A percentile compares a stretch with the other conserved stretches of the same genome.
Conservation (phyloP, 2,113 vertebrate genomes). For the human (Homo sapiens) region GRCh38 chr1:8770501-8771000, state of each 20-base stretch:
- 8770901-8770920: neutral
- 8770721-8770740: conserved; percentile 7
- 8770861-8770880: neutral
- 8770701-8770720: neutral
- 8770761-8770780: neutral
- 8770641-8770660: neutral
- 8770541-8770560: neutral
- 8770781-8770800: neutral
- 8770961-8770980: neutral
- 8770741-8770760: neutral
- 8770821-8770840: neutral
- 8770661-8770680: neutral
- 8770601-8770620: neutral
- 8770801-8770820: neutral
- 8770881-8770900: neutral
- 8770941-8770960: neutral
- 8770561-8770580: neutral
- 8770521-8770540: no score
- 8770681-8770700: neutral
- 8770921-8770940: neutral
- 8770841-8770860: neutral
- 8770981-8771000: neutral
- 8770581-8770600: neutral
- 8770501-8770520: neutral
- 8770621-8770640: no score